Base-by-base conservation (phyloP, 2,888 invertebrate genomes). In the Ephialtes manifestator region DNA sequence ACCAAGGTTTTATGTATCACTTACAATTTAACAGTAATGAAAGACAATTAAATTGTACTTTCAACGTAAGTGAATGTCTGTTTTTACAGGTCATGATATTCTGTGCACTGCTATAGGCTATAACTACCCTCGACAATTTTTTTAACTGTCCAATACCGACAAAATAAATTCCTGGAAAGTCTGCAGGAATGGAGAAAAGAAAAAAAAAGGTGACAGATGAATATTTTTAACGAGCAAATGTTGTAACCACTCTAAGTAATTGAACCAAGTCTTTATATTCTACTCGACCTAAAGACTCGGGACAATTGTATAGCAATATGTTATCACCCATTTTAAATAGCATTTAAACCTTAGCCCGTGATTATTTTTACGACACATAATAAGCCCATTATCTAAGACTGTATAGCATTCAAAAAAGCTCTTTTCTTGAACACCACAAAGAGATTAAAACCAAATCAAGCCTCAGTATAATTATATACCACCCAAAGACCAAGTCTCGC, bases 281-380 rank as follows among this genome's bases (percentile, higher is more conserved):
- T 35, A 2, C 60, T 31, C 5, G n/a, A 35, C 35, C n/a, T 15
- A 31, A 60, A 35, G n/a, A n/a, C 35, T n/a, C 18, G 1, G 1
- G 35, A n/a, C 18, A 53, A 70, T 35, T 53, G 70, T 15, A 35
- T 53, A n/a, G 18, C 53, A 53, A 53, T 35, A 18, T 31, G 24
- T 53, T 31, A 70, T 51, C 31, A 28, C 7, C 11, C 13, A 13
- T 39, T 68, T 68, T 68, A 68, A 48, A 18, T 68, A 15, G 28
- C 35, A 13, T 28, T 46, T 68, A 35, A 68, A 46, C 10, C 5
- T 46, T 68, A 46, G 13, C 28, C 28, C 48, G 18, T 15, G 68
- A 48, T 68, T 48, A 68, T 13, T 48, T 46, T 39, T 68, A 68
- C 11, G 46, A 68, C 24, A 13, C 15, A 68, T 15, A 46, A 68